Evolutionary conservation across 2,113 vertebrate species (phyloP).

Genomic region (Forbesichthys papilliferus): DNA sequence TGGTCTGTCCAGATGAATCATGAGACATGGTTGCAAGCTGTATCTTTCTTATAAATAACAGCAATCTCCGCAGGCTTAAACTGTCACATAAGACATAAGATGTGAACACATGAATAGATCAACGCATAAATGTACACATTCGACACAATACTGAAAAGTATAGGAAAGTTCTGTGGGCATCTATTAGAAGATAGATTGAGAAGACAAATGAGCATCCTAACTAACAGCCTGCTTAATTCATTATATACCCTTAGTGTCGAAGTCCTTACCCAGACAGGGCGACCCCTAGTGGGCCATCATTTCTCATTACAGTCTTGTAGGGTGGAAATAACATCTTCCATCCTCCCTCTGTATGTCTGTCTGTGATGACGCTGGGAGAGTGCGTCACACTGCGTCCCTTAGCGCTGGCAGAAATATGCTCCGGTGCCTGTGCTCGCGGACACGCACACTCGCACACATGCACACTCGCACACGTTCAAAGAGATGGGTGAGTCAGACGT

Average conservation of each 20-base stretch:
- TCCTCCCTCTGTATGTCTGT: slow-evolving; percentile 23
- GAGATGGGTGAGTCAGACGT: slow-evolving; percentile 53
- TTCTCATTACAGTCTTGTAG: neutral
- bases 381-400: slow-evolving; percentile 59
- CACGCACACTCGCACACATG: neutral
- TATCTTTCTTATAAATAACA: slow-evolving; percentile 28
- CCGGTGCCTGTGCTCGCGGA: slow-evolving; percentile 17
- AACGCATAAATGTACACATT: too few relatives aligned
- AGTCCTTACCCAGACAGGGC: neutral
- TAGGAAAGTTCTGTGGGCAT: neutral
- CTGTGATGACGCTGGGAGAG: slow-evolving; percentile 54
- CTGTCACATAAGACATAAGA: neutral
- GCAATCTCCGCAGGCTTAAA: neutral
- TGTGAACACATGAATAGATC: too few relatives aligned
- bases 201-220: neutral
- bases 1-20: slow-evolving; percentile 1
- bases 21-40: too few relatives aligned
- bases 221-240: too few relatives aligned
- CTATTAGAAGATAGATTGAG: neutral
- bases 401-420: slow-evolving; percentile 13
- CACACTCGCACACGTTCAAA: neutral
- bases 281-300: neutral
- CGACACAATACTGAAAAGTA: neutral
- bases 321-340: slow-evolving; percentile 16
- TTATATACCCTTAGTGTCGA: neutral